phyloP scores from a whole-genome alignment of 2,113 vertebrate genomes.

The Macaca nemestrina region DNA sequence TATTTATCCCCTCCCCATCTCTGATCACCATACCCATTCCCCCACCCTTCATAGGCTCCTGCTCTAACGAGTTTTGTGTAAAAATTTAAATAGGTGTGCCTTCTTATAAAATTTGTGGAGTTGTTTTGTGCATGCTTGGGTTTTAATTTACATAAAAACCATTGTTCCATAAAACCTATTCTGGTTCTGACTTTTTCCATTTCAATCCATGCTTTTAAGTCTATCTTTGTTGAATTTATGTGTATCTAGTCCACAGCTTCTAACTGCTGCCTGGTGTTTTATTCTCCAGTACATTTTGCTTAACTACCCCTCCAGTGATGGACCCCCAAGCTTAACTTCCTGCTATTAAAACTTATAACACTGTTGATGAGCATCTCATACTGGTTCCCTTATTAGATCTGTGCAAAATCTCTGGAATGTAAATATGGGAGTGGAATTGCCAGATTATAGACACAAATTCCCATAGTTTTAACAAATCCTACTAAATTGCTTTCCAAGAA shows the following conservation, averaged over 20 bases:
- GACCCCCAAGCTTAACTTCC: conserved; percentile 36
- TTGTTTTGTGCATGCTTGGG: conserved; percentile 4
- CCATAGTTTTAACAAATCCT: conserved; percentile 58
- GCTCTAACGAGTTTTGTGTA: background rate
- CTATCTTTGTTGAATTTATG: background rate
- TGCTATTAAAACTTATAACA: conserved; percentile 47
- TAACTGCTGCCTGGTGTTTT: conserved; percentile 4
- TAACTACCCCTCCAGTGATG: conserved; percentile 45
- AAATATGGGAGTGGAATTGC: conserved; percentile 43
- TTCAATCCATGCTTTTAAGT: conserved; percentile 39
- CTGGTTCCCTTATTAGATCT: conserved; percentile 49
- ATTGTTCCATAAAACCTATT: background rate
- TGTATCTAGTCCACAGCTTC: background rate
- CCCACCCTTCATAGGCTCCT: background rate
- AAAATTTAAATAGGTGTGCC: background rate
- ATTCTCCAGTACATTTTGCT: conserved; percentile 49
- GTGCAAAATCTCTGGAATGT: conserved; percentile 34
- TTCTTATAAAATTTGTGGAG: conserved; percentile 39
- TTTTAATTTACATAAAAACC: conserved; percentile 60
- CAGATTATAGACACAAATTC: conserved; percentile 38
- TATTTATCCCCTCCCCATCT: background rate
- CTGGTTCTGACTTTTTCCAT: conserved; percentile 34
- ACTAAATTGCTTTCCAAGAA: conserved; percentile 40
- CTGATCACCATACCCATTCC: background rate
- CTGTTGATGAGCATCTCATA: conserved; percentile 50